A percentile compares a stretch with the other conserved stretches of the same genome.
These are phyloP conservation scores for Paelopatides confundens DNA, from an alignment of 53 echinoderm and acorn worm genomes.

Conservation along the genomic window DNA sequence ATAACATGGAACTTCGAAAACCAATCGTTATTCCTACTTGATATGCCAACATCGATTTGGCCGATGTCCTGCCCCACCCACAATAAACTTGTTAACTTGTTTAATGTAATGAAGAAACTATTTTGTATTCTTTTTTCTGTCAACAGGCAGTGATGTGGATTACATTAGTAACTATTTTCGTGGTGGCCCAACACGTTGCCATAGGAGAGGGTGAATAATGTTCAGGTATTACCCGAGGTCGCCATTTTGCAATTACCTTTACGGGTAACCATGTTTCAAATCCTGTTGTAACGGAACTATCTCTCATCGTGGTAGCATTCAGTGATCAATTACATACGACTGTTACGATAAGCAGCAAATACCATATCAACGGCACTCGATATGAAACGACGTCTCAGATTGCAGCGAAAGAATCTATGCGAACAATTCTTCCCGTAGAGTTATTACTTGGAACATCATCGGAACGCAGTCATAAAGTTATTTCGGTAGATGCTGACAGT, in stretches of 20 bases:
- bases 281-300: background rate
- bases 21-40: too few species aligned
- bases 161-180: background rate
- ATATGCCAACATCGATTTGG: too few species aligned
- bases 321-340: background rate
- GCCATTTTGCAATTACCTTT: slow-evolving; percentile 1
- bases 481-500: slow-evolving; percentile 50
- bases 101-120: too few species aligned
- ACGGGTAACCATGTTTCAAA: background rate
- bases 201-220: background rate
- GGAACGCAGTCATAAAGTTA: slow-evolving; percentile 40
- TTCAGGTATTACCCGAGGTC: slow-evolving; percentile 6
- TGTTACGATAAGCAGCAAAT: background rate
- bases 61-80: too few species aligned
- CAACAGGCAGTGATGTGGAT: background rate
- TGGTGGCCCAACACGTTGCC: background rate
- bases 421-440: background rate
- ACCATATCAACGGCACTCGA: background rate
- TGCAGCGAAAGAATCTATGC: background rate
- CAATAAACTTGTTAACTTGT: too few species aligned
- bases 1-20: too few species aligned
- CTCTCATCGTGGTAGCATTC: slow-evolving; percentile 20
- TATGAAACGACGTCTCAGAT: background rate
- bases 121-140: background rate
- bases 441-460: background rate